Evolutionary conservation across 2,888 invertebrate genomes (phyloP).

Genomic region (Tetrapedia diversipes): DNA sequence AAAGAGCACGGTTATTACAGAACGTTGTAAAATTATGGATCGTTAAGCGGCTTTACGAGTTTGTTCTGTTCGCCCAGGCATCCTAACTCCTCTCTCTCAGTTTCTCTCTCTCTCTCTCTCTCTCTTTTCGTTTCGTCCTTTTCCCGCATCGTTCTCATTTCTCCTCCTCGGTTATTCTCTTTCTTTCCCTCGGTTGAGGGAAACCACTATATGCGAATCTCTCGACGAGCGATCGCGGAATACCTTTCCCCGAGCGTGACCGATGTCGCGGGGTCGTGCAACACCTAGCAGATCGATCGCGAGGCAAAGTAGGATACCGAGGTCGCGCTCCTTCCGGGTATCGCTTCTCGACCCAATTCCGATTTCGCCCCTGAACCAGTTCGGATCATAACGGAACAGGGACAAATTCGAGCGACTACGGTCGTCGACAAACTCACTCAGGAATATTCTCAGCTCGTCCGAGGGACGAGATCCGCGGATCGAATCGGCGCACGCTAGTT

Average conservation of each 20-base stretch:
- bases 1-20: constrained; percentile 77
- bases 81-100: constrained; percentile 67
- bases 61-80: constrained; percentile 74
- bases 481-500: too few species aligned
- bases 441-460: too few species aligned
- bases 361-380: neutral
- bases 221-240: constrained; percentile 43
- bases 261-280: neutral
- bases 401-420: too few species aligned
- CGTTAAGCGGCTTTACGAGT: constrained; percentile 81
- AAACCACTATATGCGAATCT: too few species aligned
- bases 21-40: constrained; percentile 80
- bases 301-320: neutral
- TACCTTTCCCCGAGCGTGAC: constrained; percentile 35
- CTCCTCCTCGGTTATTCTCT: constrained; percentile 21
- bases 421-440: too few species aligned
- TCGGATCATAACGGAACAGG: too few species aligned
- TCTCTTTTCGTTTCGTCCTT: constrained; percentile 30
- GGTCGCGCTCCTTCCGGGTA: constrained; percentile 5
- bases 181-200: too few species aligned
- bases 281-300: neutral
- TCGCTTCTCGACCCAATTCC: constrained; percentile 8
- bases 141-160: constrained; percentile 31
- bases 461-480: too few species aligned
- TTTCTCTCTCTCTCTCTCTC: constrained; percentile 58